phyloP scores from a whole-genome alignment of 92 coral and sea anemone species.

The Phenganax subtilis region DNA sequence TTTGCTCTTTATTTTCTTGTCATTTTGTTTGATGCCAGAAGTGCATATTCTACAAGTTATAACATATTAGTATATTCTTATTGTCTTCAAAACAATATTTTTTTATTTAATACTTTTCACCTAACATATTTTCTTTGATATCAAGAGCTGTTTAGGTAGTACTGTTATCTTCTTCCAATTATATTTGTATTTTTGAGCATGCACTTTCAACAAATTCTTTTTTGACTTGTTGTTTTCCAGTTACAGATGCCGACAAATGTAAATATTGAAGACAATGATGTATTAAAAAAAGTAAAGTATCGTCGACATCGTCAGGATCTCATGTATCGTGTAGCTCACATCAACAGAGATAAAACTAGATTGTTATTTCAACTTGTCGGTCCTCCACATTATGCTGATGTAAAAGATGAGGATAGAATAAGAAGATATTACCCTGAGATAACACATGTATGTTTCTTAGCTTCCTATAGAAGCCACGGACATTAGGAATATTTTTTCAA shows the following conservation, averaged over 20 bases:
- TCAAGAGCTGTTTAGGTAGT: too few species aligned
- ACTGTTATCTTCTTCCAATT: too few species aligned
- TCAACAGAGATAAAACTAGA: conserved; percentile 88
- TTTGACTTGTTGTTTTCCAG: background rate
- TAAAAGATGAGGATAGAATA: conserved; percentile 16
- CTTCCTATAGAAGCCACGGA: background rate
- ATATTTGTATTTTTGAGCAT: too few species aligned
- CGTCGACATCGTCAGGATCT: conserved; percentile 87
- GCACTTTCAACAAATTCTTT: background rate
- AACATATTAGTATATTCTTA: too few species aligned
- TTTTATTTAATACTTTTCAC: too few species aligned
- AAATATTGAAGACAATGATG: conserved; percentile 73
- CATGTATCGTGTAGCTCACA: conserved; percentile 91
- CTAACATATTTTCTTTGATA: too few species aligned
- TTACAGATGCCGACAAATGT: conserved; percentile 66
- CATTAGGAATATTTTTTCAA: background rate
- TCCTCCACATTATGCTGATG: conserved; percentile 63
- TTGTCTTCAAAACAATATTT: too few species aligned
- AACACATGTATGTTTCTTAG: background rate
- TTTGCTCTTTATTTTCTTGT: too few species aligned
- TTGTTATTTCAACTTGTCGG: conserved; percentile 69
- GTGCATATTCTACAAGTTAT: too few species aligned
- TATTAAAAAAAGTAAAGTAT: conserved; percentile 73
- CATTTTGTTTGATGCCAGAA: background rate
- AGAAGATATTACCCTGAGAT: conserved; percentile 36